Percentiles rank a stretch among this genome's conserved stretches.
Evolutionary conservation across 2,888 invertebrate species (phyloP).

Genomic region (Heliconius hortense): DNA sequence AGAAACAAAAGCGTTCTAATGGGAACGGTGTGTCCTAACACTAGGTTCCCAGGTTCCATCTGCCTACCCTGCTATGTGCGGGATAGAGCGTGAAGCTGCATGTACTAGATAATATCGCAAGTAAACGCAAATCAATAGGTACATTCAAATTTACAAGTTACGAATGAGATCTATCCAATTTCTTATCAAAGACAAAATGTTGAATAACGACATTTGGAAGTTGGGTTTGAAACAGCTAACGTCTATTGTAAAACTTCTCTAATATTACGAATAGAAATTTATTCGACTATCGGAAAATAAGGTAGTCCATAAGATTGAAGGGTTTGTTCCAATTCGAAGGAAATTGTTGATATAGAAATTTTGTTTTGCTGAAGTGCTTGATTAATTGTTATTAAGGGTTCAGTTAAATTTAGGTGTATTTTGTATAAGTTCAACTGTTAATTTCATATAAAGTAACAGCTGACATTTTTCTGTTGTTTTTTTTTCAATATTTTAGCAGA

Average conservation of each 20-base stretch:
- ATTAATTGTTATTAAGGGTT: background rate
- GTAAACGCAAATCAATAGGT: slow-evolving; percentile 29
- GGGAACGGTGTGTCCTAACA: no score
- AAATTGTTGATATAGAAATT: slow-evolving; percentile 44
- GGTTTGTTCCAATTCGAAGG: slow-evolving; percentile 63
- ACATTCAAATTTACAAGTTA: slow-evolving; percentile 53
- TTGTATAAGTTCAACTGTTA: no score
- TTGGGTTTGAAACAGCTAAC: slow-evolving; percentile 61
- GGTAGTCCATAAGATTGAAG: slow-evolving; percentile 63
- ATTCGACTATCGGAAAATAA: slow-evolving; percentile 68
- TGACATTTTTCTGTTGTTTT: no score
- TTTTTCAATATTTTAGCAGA: no score
- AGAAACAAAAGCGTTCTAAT: no score
- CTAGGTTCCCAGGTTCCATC: no score
- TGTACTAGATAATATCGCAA: background rate
- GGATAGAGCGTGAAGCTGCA: background rate
- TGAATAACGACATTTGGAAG: slow-evolving; percentile 69
- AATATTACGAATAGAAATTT: slow-evolving; percentile 74
- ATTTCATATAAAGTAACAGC: no score
- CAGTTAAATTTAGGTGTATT: background rate
- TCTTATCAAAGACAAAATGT: slow-evolving; percentile 72
- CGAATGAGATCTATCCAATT: slow-evolving; percentile 68
- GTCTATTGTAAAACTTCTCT: slow-evolving; percentile 72
- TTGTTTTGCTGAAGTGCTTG: slow-evolving; percentile 24
- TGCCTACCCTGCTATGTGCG: no score